A percentile compares a stretch with the other conserved stretches of the same genome.
These are phyloP conservation scores for Prenolepis imparis DNA, from an alignment of 2,888 invertebrate genomes.

Conservation along the genomic window DNA sequence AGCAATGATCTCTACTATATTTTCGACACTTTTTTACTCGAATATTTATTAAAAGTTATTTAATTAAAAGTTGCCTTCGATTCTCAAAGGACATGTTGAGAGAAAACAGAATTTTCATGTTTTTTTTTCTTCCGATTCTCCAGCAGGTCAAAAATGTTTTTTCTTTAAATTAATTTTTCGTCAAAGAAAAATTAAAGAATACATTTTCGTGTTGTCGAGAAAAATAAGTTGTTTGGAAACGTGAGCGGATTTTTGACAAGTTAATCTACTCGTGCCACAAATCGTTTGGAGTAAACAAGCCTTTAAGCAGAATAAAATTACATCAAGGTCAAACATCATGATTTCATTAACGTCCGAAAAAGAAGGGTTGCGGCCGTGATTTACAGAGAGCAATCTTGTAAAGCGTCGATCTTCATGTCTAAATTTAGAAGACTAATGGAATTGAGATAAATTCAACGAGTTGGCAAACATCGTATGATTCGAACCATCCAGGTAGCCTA, in stretches of 20 bases:
- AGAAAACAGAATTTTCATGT: background rate
- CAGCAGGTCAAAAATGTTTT: background rate
- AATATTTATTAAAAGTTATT: constrained; percentile 16
- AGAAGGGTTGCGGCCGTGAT: constrained; percentile 21
- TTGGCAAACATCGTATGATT: constrained; percentile 66
- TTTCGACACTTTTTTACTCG: background rate
- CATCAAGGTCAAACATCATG: background rate
- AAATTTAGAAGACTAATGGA: constrained; percentile 69
- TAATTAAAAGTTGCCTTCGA: constrained; percentile 8
- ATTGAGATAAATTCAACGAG: constrained; percentile 71
- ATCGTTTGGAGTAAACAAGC: background rate
- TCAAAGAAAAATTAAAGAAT: background rate
- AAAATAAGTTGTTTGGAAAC: background rate
- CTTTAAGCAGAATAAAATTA: constrained; percentile 11
- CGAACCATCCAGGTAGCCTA: constrained; percentile 43
- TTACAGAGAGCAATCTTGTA: constrained; percentile 37
- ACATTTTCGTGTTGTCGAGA: background rate
- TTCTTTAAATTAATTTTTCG: background rate
- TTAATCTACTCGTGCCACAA: background rate
- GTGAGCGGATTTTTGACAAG: background rate
- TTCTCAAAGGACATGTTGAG: background rate
- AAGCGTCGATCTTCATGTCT: constrained; percentile 45
- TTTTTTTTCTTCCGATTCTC: constrained; percentile 3
- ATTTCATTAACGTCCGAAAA: constrained; percentile 47
- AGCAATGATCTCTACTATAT: background rate